Evolutionary conservation across 1,140 invertebrate species (phyloP).

Genomic region (Temnothorax curvispinosus): DNA sequence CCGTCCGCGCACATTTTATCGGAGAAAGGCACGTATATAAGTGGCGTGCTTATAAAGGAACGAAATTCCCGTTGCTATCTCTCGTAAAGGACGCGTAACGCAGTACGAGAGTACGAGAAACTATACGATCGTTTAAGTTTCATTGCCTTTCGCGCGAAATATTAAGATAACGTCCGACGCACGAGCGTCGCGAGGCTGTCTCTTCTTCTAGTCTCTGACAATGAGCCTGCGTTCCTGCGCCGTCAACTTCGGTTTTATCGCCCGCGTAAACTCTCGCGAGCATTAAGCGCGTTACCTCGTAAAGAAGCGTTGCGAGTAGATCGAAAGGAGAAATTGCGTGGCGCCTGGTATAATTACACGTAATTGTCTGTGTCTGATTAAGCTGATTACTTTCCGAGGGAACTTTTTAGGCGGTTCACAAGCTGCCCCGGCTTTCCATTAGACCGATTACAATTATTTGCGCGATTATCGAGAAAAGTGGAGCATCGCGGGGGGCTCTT

Average conservation of each 20-base stretch:
- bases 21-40: background rate
- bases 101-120: conserved; percentile 1
- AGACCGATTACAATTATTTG: conserved; percentile 34
- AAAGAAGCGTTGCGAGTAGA: conserved; percentile 9
- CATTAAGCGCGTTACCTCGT: conserved; percentile 59
- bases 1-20: background rate
- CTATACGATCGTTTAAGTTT: conserved; percentile 40
- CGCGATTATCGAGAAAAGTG: background rate
- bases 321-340: conserved; percentile 56
- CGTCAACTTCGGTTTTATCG: conserved; percentile 56
- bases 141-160: conserved; percentile 46
- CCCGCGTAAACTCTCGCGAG: conserved; percentile 47
- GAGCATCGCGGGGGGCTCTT: background rate
- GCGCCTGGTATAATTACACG: conserved; percentile 47
- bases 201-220: conserved; percentile 32
- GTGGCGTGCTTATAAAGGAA: conserved; percentile 9
- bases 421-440: conserved; percentile 25
- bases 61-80: conserved; percentile 17
- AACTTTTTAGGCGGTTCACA: conserved; percentile 18
- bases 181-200: conserved; percentile 1
- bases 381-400: conserved; percentile 44
- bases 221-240: conserved; percentile 11
- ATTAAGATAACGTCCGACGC: conserved; percentile 61
- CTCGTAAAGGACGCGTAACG: conserved; percentile 10
- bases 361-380: conserved; percentile 68